phyloP scores from a whole-genome alignment of 2,888 invertebrate genomes.

The Agelastica alni region DNA sequence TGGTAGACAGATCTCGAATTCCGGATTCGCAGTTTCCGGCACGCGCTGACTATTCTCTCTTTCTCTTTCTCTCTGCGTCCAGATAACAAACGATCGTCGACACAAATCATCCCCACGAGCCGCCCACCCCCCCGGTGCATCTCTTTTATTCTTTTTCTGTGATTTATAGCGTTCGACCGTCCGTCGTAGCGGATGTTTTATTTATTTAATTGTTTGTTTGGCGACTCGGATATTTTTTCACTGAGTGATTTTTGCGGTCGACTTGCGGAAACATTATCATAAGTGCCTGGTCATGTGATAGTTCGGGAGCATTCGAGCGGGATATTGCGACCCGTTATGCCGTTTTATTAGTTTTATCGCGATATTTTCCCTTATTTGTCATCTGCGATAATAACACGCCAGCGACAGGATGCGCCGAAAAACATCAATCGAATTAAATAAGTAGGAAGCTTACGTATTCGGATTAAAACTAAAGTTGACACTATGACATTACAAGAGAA shows the following conservation, averaged over 20 bases:
- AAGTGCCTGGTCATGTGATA: slow-evolving; percentile 35
- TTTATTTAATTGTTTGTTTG: slow-evolving; percentile 54
- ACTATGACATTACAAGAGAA: no score
- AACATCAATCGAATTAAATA: no score
- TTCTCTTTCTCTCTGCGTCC: no score
- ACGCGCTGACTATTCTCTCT: no score
- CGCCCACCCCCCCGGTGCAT: slow-evolving; percentile 17
- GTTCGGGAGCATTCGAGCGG: slow-evolving; percentile 3
- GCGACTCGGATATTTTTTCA: slow-evolving; percentile 47
- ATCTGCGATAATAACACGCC: no score
- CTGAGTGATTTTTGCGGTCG: slow-evolving; percentile 46
- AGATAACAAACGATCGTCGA: slow-evolving; percentile 53
- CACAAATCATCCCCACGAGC: slow-evolving; percentile 49
- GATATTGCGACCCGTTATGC: not conserved
- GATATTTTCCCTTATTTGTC: no score
- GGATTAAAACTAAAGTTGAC: no score
- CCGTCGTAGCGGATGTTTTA: slow-evolving; percentile 51
- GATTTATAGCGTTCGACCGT: slow-evolving; percentile 39
- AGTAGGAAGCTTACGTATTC: no score
- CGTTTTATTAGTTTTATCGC: no score
- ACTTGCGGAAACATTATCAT: slow-evolving; percentile 48
- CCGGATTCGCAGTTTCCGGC: slow-evolving; percentile 43
- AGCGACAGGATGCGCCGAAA: no score
- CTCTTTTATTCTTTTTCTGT: slow-evolving; percentile 36
- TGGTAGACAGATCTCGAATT: slow-evolving; percentile 28